Conservation (phyloP, 2,113 vertebrate genomes). For the Perca schrenkii region DNA sequence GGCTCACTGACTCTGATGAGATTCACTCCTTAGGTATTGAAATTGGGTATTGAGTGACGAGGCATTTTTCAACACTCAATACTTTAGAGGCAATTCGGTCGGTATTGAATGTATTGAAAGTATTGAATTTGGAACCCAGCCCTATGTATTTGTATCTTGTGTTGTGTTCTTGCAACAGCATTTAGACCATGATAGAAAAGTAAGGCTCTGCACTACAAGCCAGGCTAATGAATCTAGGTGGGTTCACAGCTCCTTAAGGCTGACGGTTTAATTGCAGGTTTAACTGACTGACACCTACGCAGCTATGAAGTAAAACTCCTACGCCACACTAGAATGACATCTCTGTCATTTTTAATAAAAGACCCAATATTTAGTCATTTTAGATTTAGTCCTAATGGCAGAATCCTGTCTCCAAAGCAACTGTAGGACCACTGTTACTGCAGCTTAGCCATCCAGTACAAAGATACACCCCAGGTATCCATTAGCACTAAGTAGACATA, state of each 20-base stretch:
- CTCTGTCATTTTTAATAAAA: slow-evolving; percentile 6
- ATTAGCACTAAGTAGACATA: slow-evolving; percentile 63
- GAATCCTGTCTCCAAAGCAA: slow-evolving; percentile 8
- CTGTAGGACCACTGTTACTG: slow-evolving; percentile 14
- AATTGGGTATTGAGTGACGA: no score
- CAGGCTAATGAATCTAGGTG: slow-evolving; percentile 29
- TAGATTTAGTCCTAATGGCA: background rate
- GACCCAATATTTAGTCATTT: background rate
- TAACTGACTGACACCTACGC: slow-evolving; percentile 32
- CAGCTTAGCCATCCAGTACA: slow-evolving; percentile 20
- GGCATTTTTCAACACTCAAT: no score
- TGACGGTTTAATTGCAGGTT: slow-evolving; percentile 50
- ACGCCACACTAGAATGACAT: background rate
- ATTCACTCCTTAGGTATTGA: no score
- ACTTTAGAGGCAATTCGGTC: no score
- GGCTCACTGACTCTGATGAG: no score
- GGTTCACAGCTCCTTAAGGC: background rate
- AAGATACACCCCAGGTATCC: slow-evolving; percentile 45
- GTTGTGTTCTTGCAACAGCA: background rate
- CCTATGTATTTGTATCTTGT: background rate
- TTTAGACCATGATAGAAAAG: background rate
- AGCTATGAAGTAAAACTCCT: slow-evolving; percentile 30
- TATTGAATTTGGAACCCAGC: no score
- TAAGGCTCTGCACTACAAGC: background rate
- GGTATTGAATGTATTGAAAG: no score